phyloP scores from a whole-genome alignment of 2,113 vertebrate species.

The Danio rerio region DNA sequence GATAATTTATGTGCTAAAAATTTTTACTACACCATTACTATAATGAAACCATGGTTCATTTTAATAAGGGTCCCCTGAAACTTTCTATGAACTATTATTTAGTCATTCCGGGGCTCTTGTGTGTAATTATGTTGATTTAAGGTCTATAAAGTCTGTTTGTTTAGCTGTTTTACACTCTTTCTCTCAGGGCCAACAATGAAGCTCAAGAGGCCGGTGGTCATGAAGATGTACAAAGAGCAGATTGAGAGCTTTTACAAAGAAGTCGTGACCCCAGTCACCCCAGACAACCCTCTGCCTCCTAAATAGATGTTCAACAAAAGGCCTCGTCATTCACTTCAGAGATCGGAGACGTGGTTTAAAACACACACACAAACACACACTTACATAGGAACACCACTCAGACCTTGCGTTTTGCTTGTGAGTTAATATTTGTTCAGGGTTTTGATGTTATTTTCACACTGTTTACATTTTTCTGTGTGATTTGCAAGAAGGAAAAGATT shows the following conservation, averaged over 20 bases:
- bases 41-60: too few species aligned
- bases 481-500: constrained; percentile 37
- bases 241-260: constrained; percentile 84
- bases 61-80: too few species aligned
- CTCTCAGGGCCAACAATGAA: constrained; percentile 89
- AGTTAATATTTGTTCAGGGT: constrained; percentile 40
- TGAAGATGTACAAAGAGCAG: constrained; percentile 82
- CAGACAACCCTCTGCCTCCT: constrained; percentile 59
- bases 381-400: constrained; percentile 18
- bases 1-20: too few species aligned
- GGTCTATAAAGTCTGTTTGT: not conserved
- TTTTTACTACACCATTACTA: too few species aligned
- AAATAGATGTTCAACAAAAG: constrained; percentile 63
- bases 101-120: not conserved
- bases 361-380: constrained; percentile 42
- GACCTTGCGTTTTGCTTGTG: constrained; percentile 13
- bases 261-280: constrained; percentile 55
- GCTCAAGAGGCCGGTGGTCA: constrained; percentile 80
- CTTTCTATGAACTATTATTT: too few species aligned
- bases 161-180: constrained; percentile 3
- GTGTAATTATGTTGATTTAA: not conserved
- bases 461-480: constrained; percentile 64
- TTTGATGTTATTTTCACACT: constrained; percentile 31
- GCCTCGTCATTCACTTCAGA: not conserved
- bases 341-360: not conserved